These are phyloP conservation scores for Abrostola tripartita DNA, from an alignment of 2,888 invertebrate species.

Conservation along the genomic window DNA sequence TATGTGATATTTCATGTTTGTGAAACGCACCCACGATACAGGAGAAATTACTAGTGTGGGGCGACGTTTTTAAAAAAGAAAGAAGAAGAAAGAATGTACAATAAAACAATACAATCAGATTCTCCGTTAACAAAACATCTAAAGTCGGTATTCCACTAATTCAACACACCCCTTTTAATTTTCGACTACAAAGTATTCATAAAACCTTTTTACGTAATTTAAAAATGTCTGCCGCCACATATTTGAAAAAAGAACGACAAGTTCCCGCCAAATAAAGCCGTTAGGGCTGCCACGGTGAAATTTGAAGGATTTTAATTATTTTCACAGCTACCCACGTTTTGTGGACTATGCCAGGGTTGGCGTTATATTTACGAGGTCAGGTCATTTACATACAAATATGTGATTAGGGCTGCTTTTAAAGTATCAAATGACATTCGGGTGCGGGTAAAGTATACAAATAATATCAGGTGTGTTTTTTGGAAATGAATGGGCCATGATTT, in stretches of 20 bases:
- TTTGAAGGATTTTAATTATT: conserved; percentile 52
- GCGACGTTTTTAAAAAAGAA: too few relatives aligned
- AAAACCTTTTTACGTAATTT: conserved; percentile 12
- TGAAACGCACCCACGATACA: too few relatives aligned
- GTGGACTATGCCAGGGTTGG: conserved; percentile 5
- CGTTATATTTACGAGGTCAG: conserved; percentile 25
- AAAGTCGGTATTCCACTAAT: background rate
- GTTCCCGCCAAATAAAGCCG: conserved; percentile 36
- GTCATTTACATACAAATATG: conserved; percentile 48
- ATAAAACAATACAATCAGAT: too few relatives aligned
- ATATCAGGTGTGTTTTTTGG: conserved; percentile 2
- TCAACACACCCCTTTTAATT: background rate
- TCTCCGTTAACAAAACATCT: background rate
- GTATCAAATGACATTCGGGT: conserved; percentile 26
- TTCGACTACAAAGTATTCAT: conserved; percentile 5
- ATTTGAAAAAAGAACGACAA: conserved; percentile 16
- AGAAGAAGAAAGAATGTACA: too few relatives aligned
- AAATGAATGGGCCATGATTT: background rate
- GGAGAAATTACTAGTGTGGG: too few relatives aligned
- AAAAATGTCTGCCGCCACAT: conserved; percentile 15
- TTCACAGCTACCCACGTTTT: conserved; percentile 24
- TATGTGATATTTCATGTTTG: too few relatives aligned
- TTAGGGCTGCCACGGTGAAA: conserved; percentile 32
- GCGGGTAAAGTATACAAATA: background rate
- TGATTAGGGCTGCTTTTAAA: conserved; percentile 34